Base-by-base conservation (phyloP, 2,797 vertebrate species). In the Pogoniulus pusillus region DNA sequence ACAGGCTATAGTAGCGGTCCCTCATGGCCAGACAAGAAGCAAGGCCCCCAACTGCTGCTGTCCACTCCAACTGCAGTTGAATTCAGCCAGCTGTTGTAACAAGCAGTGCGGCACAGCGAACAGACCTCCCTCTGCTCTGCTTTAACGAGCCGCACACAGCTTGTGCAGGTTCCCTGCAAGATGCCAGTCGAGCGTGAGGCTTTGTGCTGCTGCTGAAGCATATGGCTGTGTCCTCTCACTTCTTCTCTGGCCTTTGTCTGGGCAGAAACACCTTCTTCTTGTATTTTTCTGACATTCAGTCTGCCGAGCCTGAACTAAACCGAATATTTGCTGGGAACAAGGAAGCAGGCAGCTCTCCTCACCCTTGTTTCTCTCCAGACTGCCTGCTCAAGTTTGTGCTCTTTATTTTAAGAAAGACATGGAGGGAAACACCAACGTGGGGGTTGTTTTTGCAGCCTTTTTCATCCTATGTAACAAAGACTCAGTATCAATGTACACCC, bases 31-130 rank as follows among this genome's bases (percentile, higher is more conserved):
- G 72, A 57, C 73, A 76, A 35, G 55, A 30, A 80, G 82, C 71
- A 68, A 68, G 89, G 47, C 87, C 88, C 82, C 95, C 95, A 92
- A 90, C 93, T 91, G 93, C 93, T 94, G 89, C 92, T 94, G 89
- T 93, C 93, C 65, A 77, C 93, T 91, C 84, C 30, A 30, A 71
- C 39, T 72, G 91, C 79, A 58, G 90, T 73, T 92, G 88, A 82
- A 92, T 85, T 84, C 79, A 39, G 41, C 81, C 94, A 96, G 92
- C 95, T 96, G 94, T 91, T 35, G 70, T 73, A 91, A 92, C 92
- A 93, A 77, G 35, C 63, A 8, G 45, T 4, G 30, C 2, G 13
- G n/a, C 32, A 12, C 22, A 49, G 78, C 47, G 62, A 41, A 6
- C 54, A 54, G 85, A 69, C 89, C 78, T 75, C 65, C 82, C 83